Percentiles rank a stretch among this genome's conserved stretches.
Evolutionary conservation across 2,888 invertebrate species (phyloP).

Genomic region (Thumatha senex): DNA sequence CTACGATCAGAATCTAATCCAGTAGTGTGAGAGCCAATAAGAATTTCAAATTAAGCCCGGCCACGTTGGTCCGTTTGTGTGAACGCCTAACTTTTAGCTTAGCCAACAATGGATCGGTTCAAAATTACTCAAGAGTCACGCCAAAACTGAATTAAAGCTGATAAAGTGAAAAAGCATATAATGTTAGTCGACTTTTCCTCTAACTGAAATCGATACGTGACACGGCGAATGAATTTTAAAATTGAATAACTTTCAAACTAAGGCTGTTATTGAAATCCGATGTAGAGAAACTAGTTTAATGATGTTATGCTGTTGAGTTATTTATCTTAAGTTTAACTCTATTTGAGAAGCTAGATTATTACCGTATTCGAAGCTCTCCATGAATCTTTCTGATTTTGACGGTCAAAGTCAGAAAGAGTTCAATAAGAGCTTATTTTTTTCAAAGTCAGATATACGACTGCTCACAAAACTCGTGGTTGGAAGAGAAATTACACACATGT

Average conservation of each 20-base stretch:
- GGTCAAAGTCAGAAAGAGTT: too few species aligned
- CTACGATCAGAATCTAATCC: slow-evolving; percentile 45
- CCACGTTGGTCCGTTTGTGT: slow-evolving; percentile 36
- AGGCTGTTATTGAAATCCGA: slow-evolving; percentile 9
- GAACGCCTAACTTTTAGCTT: slow-evolving; percentile 42
- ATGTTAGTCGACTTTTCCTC: slow-evolving; percentile 33
- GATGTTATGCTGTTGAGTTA: neutral
- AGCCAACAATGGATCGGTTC: slow-evolving; percentile 44
- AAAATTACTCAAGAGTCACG: slow-evolving; percentile 52
- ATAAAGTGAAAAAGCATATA: slow-evolving; percentile 45
- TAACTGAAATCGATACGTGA: slow-evolving; percentile 37
- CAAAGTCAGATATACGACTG: too few species aligned
- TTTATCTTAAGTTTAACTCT: too few species aligned
- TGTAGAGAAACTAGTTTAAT: slow-evolving; percentile 1
- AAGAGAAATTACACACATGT: too few species aligned
- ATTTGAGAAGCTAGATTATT: too few species aligned
- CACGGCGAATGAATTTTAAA: slow-evolving; percentile 33
- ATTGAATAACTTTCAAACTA: slow-evolving; percentile 28
- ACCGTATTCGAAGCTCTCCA: too few species aligned
- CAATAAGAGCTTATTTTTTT: too few species aligned
- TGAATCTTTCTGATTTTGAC: too few species aligned
- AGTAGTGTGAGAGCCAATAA: slow-evolving; percentile 47
- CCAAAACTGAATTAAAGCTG: slow-evolving; percentile 46
- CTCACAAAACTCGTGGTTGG: too few species aligned
- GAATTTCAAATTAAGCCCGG: slow-evolving; percentile 50